phyloP scores from a whole-genome alignment of 1,140 invertebrate genomes.

The Eumeta japonica region DNA sequence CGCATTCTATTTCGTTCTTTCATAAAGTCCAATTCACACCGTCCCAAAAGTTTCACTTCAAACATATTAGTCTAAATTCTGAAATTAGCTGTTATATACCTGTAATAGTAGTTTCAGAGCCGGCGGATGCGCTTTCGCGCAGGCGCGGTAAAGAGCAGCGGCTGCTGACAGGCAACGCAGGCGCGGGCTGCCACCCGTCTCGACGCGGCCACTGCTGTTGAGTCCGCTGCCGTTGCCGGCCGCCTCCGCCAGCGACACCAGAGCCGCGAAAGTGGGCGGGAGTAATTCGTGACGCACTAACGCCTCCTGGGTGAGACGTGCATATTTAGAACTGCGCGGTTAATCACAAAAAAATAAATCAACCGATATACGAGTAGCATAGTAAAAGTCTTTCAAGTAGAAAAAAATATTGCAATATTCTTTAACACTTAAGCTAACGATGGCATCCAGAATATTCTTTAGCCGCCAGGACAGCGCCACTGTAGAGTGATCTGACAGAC shows the following conservation, averaged over 20 bases:
- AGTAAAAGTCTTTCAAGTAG: background rate
- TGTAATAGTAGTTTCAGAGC: too few species aligned
- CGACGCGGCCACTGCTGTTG: slow-evolving; percentile 69
- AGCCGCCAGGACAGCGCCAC: too few species aligned
- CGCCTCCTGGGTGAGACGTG: slow-evolving; percentile 66
- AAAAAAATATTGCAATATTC: too few species aligned
- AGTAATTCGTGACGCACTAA: slow-evolving; percentile 62
- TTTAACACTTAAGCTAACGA: background rate
- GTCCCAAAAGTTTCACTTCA: too few species aligned
- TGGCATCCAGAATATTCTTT: too few species aligned
- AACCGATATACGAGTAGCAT: background rate
- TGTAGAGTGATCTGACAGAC: too few species aligned
- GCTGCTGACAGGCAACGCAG: slow-evolving; percentile 81
- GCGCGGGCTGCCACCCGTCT: slow-evolving; percentile 47
- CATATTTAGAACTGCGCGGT: slow-evolving; percentile 8
- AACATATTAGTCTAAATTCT: too few species aligned
- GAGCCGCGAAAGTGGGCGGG: slow-evolving; percentile 76
- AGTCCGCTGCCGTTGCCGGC: slow-evolving; percentile 14
- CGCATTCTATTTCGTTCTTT: too few species aligned
- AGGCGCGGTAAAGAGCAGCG: slow-evolving; percentile 79
- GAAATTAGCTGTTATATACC: too few species aligned
- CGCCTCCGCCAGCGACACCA: slow-evolving; percentile 57
- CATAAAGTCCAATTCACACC: too few species aligned
- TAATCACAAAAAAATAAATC: background rate
- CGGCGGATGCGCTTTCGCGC: slow-evolving; percentile 71